Base-by-base conservation (phyloP, 2,888 invertebrate genomes). In the Mactromeris polynyma region DNA sequence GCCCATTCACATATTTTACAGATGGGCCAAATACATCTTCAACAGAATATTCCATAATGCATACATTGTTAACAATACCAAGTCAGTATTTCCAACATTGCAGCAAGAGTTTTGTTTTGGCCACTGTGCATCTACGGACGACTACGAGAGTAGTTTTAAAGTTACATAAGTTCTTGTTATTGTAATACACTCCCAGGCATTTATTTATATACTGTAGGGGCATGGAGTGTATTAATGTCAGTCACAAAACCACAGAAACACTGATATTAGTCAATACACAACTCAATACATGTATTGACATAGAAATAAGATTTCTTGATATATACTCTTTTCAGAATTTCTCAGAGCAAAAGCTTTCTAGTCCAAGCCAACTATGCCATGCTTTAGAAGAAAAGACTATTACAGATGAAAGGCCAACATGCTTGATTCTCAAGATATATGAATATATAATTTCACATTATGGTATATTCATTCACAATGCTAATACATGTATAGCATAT, bases 281-380 rank as follows among this genome's bases (percentile, higher is more conserved):
- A 73, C 31, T 73, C 33, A 73, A 73, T 73, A 73, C 73, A 73
- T 73, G 73, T 33, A 73, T 73, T 73, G 73, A 36, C 36, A 73
- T 19, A 73, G 73, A 26, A n/a, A 3, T 17, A 73, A 33, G 36
- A 4, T 33, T 14, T 73, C n/a, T 19, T 64, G 7, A 3, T 64
- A 26, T 9, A 4, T 26, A 26, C 58, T n/a, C 21, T 64, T n/a
- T n/a, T 2, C 58, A 64, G 36, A 73, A 73, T 33, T 19, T 73
- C 14, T 73, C 4, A 36, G 19, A 73, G 19, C 26, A 14, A 31
- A 36, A 33, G 31, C 31, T 19, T 36, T 26, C 33, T 36, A 73
- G 2, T 1, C 17, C 73, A 73, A 73, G 73, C 73, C 7, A 69
- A 31, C 33, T 33, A 36, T 58, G 19, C 1, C 73, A 73, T 33